These are phyloP conservation scores for Microdon myrmicae DNA, from an alignment of 2,888 invertebrate genomes.

Conservation along the genomic window DNA sequence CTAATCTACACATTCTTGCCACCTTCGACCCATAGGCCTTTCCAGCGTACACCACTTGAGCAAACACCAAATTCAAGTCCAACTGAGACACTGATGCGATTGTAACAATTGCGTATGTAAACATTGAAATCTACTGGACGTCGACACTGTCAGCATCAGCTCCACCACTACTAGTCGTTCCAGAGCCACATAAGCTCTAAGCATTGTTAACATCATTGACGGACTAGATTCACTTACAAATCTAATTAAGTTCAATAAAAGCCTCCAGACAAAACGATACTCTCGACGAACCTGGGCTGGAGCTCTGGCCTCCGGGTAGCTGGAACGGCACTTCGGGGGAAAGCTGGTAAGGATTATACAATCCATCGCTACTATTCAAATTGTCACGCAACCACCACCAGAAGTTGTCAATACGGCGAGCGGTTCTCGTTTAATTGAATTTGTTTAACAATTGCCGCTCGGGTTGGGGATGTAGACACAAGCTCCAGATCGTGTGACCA, in stretches of 20 bases:
- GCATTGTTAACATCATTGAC: constrained; percentile 38
- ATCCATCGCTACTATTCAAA: constrained; percentile 52
- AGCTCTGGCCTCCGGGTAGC: background rate
- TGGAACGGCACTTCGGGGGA: background rate
- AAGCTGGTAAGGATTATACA: constrained; percentile 45
- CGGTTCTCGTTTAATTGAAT: constrained; percentile 51
- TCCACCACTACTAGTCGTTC: background rate
- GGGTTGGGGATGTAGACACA: background rate
- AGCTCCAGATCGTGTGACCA: background rate
- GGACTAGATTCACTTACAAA: constrained; percentile 67
- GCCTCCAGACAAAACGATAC: constrained; percentile 51
- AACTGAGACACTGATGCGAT: constrained; percentile 42
- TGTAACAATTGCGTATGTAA: constrained; percentile 51
- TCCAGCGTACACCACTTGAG: constrained; percentile 19
- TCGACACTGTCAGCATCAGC: background rate
- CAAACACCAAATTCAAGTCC: constrained; percentile 12
- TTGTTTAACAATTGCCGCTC: constrained; percentile 43
- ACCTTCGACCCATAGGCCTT: constrained; percentile 43
- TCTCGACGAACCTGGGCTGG: constrained; percentile 28
- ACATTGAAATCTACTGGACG: constrained; percentile 38
- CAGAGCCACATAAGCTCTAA: too few relatives aligned
- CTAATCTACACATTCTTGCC: constrained; percentile 41
- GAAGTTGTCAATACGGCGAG: constrained; percentile 49
- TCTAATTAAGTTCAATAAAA: constrained; percentile 66
- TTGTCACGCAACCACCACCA: constrained; percentile 52